Evolutionary conservation across 2,888 invertebrate genomes (phyloP).

Genomic region (Apamea anceps): DNA sequence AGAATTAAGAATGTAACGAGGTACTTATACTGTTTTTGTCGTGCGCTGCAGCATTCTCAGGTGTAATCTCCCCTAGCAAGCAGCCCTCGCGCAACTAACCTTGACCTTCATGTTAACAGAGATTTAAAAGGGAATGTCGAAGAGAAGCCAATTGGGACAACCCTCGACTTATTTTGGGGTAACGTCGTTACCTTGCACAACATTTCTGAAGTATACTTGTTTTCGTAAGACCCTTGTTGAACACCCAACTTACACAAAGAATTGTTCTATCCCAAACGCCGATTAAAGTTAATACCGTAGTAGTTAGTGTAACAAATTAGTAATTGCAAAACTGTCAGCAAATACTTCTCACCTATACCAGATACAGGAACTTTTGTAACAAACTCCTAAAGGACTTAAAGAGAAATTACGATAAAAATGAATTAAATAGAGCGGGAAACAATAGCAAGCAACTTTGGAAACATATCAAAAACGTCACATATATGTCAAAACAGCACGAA

Average conservation of each 20-base stretch:
- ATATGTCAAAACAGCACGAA: too few species aligned
- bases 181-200: not conserved
- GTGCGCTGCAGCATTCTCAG: not conserved
- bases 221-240: not conserved
- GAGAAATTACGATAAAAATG: too few species aligned
- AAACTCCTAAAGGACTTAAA: too few species aligned
- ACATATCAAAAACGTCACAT: too few species aligned
- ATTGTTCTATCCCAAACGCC: not conserved
- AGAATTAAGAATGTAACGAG: not conserved
- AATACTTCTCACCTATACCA: too few species aligned
- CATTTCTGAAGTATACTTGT: not conserved
- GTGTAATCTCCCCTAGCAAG: not conserved
- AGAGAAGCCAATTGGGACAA: not conserved
- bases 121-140: not conserved
- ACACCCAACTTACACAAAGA: not conserved
- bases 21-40: too few species aligned
- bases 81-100: not conserved
- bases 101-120: slow-evolving; percentile 14
- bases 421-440: too few species aligned
- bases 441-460: too few species aligned
- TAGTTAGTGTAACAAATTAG: not conserved
- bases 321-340: not conserved
- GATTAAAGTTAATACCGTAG: not conserved
- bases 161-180: slow-evolving; percentile 6
- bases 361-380: too few species aligned